Evolutionary conservation across 2,113 vertebrate genomes (phyloP), one percentile per base, ranked within the genome.

Genomic region (Dicentrarchus labrax): DNA sequence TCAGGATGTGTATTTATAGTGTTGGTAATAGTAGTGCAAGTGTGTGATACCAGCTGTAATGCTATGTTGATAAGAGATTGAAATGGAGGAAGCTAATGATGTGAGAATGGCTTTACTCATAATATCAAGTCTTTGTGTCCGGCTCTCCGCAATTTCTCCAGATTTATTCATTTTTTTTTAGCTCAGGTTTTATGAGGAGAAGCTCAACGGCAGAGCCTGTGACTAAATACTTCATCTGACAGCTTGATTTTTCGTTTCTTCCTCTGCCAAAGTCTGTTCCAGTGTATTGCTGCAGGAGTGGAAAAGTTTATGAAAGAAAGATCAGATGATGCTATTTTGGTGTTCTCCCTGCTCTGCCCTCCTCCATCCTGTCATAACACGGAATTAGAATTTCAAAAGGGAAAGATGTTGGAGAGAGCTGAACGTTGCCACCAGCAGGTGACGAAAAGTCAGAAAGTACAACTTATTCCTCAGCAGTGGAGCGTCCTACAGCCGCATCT

Each of bases 251-350:
- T 50, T 21, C 8, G 8, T 86, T 74, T 86, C 38, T 90, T 87
- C 68, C 36, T 5, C 41, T 79, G 83, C 87, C 81, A 83, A 76
- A 85, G 67, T 65, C 78, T 66, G 47, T 77, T 88, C 71, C 76
- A 85, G 83, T 47, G 64, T 56, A 36, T 86, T 83, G 87, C 89
- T 88, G 86, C 89, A 83, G 81, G 86, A 88, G 76, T 88, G 86
- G 89, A 93, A 94, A 92, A 77, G 82, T 90, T 93, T 85, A 86
- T 88, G 80, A 93, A 93, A 93, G 84, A 83, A 85, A 82, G 83
- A 89, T 93, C 83, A 84, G 88, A 94, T 90, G 71, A 78, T 91
- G 67, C 89, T 93, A 86, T 93, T 93, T 93, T 80, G 80, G 88
- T 87, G 82, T 76, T 74, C 64, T 82, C 85, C 38, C 71, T 41